Base-by-base conservation (phyloP, 2,888 invertebrate genomes). In the Notodonta dromedarius region DNA sequence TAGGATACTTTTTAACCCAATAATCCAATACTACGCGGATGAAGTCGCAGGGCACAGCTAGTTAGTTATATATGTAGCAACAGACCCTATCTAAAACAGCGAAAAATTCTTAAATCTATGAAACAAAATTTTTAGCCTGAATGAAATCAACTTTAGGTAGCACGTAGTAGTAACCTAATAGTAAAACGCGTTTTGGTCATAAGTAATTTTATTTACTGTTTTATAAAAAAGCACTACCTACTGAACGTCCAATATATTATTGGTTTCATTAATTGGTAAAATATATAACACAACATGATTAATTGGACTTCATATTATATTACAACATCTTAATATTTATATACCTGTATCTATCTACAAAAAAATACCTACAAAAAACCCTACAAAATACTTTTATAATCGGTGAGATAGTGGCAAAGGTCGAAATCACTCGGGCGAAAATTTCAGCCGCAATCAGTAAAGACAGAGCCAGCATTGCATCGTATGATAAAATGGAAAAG, bases 351-450 rank as follows among this genome's bases (percentile, higher is more conserved):
- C 35, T 42, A 42, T 42, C 42, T 42, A 42, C 42, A 42, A 12
- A 42, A 42, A 42, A 42, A 9, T 42, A 42, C 42, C 12, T 16
- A 50, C 50, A 50, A 16, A 50, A 6, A 32, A 32, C 9, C 9
- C 32, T 52, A 13, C 32, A 52, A 52, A 52, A 52, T 52, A 52
- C 52, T 52, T 52, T 51, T 13, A 32, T 5, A 24, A 52, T 52
- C 52, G 5, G 5, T 5, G 5, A 46, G 2, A n/a, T 46, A n/a
- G 13, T n/a, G 9, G 6, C 46, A n/a, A n/a, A 46, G 46, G 11
- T 11, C 46, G 6, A 46, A n/a, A 46, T n/a, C 46, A n/a, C n/a
- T 46, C 6, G 4, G 46, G 46, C 13, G 5, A 46, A 46, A 13
- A 46, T 5, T 46, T 35, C 35, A 7, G 35, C 35, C 35, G 7